These are phyloP conservation scores for Didymodactylos carnosus DNA, from an alignment of 2,888 invertebrate genomes.

Conservation along the genomic window DNA sequence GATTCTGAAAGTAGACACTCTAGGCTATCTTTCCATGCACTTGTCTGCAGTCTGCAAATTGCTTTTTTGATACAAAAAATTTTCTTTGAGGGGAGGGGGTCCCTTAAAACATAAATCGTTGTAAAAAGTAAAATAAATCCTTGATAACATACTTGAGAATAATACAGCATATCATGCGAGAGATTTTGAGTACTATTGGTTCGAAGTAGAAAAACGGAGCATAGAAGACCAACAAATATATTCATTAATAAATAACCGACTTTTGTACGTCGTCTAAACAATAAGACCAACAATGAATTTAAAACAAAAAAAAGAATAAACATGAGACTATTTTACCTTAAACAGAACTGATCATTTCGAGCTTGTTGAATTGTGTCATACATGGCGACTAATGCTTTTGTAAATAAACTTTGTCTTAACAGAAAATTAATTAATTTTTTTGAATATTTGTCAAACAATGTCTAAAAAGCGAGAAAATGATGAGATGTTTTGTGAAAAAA, in stretches of 20 bases:
- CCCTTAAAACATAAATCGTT: too few species aligned
- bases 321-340: not conserved
- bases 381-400: not conserved
- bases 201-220: not conserved
- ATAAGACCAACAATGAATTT: not conserved
- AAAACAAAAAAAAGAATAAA: not conserved
- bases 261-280: not conserved
- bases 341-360: not conserved
- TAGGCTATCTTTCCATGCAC: too few species aligned
- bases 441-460: too few species aligned
- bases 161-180: not conserved
- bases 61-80: too few species aligned
- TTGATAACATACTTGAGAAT: not conserved
- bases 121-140: too few species aligned
- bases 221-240: not conserved
- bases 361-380: not conserved
- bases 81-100: too few species aligned
- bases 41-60: too few species aligned
- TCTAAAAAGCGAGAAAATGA: not conserved
- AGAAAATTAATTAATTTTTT: too few species aligned
- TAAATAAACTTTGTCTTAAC: not conserved
- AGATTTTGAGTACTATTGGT: not conserved
- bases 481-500: too few species aligned
- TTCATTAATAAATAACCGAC: not conserved
- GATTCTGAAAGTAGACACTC: too few species aligned